phyloP scores from a whole-genome alignment of 2,113 vertebrate genomes.

The Pelmatolapia mariae region DNA sequence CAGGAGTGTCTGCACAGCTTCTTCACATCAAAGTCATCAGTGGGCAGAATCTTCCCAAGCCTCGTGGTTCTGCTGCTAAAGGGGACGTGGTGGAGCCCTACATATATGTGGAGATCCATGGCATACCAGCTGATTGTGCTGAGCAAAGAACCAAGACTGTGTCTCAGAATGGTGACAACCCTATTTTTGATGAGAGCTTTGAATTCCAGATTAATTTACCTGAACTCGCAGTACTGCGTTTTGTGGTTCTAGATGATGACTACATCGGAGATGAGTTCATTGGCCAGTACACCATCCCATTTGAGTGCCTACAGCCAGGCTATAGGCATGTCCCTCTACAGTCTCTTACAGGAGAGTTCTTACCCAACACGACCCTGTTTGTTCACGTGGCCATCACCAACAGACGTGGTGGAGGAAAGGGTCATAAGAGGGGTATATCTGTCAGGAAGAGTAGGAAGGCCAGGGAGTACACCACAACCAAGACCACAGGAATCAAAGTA shows the following conservation, averaged over 20 bases:
- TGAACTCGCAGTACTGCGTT: conserved; percentile 83
- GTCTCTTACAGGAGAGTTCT: conserved; percentile 82
- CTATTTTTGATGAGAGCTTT: conserved; percentile 88
- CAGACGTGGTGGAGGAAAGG: conserved; percentile 83
- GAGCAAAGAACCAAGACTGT: conserved; percentile 90
- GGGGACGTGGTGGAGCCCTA: conserved; percentile 92
- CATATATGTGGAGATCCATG: conserved; percentile 87
- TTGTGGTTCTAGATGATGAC: conserved; percentile 88
- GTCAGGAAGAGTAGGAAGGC: conserved; percentile 83
- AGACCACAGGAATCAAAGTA: conserved; percentile 85
- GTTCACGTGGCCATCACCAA: conserved; percentile 89
- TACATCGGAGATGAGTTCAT: conserved; percentile 93
- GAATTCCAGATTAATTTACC: conserved; percentile 93
- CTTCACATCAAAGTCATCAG: conserved; percentile 91
- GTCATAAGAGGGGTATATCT: conserved; percentile 81
- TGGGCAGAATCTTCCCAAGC: conserved; percentile 89
- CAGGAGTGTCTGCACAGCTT: conserved; percentile 86
- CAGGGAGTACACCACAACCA: conserved; percentile 86
- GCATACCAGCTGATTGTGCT: conserved; percentile 86
- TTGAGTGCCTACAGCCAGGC: conserved; percentile 88
- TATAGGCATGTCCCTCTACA: conserved; percentile 88
- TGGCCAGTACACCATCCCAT: conserved; percentile 91
- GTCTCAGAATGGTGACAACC: conserved; percentile 87
- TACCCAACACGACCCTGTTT: conserved; percentile 84
- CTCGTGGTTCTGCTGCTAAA: conserved; percentile 86